These are phyloP conservation scores for Siniperca obscura DNA, from an alignment of 2,797 vertebrate genomes.

Conservation along the genomic window DNA sequence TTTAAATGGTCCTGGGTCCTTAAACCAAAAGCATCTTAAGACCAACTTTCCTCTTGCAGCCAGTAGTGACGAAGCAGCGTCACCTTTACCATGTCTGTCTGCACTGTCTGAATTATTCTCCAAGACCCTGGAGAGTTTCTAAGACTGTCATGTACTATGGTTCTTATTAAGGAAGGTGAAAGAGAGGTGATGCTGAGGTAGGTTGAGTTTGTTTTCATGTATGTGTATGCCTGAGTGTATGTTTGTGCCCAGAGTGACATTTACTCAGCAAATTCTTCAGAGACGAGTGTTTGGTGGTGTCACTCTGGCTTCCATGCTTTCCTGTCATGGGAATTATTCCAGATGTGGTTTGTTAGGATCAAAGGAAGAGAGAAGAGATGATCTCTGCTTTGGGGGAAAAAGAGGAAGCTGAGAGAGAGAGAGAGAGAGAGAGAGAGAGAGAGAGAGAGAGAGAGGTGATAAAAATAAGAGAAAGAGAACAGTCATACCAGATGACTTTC, in stretches of 20 bases:
- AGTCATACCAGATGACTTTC: constrained; percentile 8
- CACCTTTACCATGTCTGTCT: constrained; percentile 27
- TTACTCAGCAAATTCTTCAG: constrained; percentile 67
- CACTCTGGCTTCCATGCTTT: constrained; percentile 36
- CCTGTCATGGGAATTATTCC: constrained; percentile 69
- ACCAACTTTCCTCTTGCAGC: constrained; percentile 8
- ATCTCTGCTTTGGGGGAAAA: constrained; percentile 43
- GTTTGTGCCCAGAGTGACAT: constrained; percentile 47
- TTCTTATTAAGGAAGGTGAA: constrained; percentile 46
- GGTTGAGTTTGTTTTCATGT: constrained; percentile 31
- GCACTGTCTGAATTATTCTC: constrained; percentile 45
- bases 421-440: not conserved
- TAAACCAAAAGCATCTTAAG: constrained; percentile 33
- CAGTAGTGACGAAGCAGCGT: constrained; percentile 6
- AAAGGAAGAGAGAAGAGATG: constrained; percentile 61
- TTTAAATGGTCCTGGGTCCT: constrained; percentile 10
- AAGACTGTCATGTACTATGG: constrained; percentile 21
- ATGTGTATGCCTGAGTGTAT: not conserved
- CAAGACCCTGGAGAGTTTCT: constrained; percentile 19
- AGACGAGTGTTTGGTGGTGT: constrained; percentile 38
- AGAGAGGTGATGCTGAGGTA: constrained; percentile 41
- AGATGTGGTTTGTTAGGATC: constrained; percentile 72
- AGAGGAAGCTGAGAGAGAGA: constrained; percentile 18
- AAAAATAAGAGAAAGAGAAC: constrained; percentile 3
- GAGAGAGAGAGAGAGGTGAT: not conserved